Evolutionary conservation across 1,140 invertebrate genomes (phyloP), one percentile per base, ranked within the genome.

Genomic region (Panonychus citri): DNA sequence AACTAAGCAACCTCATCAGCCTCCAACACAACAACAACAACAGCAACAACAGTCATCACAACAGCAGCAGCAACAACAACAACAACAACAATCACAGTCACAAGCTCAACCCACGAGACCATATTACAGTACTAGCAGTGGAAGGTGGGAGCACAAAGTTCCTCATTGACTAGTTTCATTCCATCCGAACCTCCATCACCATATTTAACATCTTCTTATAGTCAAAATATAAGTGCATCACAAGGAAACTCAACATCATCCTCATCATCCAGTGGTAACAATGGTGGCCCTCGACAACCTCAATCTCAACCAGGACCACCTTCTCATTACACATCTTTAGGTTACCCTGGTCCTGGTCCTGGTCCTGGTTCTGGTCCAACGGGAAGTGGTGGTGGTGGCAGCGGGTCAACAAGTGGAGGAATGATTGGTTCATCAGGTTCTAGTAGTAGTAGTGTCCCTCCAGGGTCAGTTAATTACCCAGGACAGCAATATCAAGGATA

Each of bases 401-500:
- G 24, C 26, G 42, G 15, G 24, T 30, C 52, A 19, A n/a, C n/a
- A n/a, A n/a, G n/a, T n/a, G n/a, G n/a, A n/a, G 37, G 24, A 55
- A 57, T 24, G 56, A 28, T 48, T 12, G 27, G 8, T 30, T 26
- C 21, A 55, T n/a, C 40, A n/a, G 40, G 19, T 57, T 25, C 28
- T 42, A 39, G 12, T 37, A 24, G 13, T 55, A 51, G 15, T 58
- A 27, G 17, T 37, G 24, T 12, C 28, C 34, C 24, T 19, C 56
- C 53, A 24, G 27, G 17, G 34, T 50, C 17, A 55, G 4, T 21
- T 26, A 46, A 17, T 12, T 25, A 24, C 39, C 53, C 27, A 12
- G 17, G 28, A 21, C 34, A 53, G 46, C 58, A 59, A 34, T 57
- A 59, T 50, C 42, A 56, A 7, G 54, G 56, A 42, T 59, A 59